Base-by-base conservation (phyloP, 2,888 invertebrate genomes). In the Luffia ferchaultella region DNA sequence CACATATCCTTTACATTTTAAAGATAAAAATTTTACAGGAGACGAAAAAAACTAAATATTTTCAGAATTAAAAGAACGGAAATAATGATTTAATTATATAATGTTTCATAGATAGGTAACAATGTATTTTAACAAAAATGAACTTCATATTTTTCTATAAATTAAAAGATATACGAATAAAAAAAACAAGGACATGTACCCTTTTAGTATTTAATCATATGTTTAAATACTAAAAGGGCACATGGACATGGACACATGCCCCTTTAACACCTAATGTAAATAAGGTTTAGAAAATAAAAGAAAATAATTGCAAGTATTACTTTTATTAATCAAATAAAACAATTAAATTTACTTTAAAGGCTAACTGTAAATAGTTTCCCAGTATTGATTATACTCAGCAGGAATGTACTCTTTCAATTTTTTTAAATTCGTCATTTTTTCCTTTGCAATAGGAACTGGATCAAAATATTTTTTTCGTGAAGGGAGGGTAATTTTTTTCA, bases 161-260 rank as follows among this genome's bases (percentile, higher is more conserved):
- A 50, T 50, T 45, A 50, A 45, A 45, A 45, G 40, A 45, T 30
- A 50, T 18, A 50, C 41, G 19, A 45, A 18, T 45, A 48, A 51
- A 48, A 51, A 51, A 51, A 51, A 30, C 42, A 48, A 40, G 51
- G 45, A 48, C 48, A 51, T 44, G 48, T 51, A 30, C 48, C 51
- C 51, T 48, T 48, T 51, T 51, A 48, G 48, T 51, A 51, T 40
- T 51, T 45, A 51, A 51, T 51, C 48, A 51, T 51, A 43, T 50
- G 19, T 50, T 42, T 48, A 47, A n/a, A n/a, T n/a, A n/a, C n/a
- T n/a, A n/a, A n/a, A n/a, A n/a, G n/a, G n/a, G n/a, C n/a, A n/a
- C n/a, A n/a, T n/a, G n/a, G n/a, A n/a, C n/a, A 43, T 51, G 20
- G 47, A 45, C 43, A 42, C n/a, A n/a, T 16, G 43, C 51, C 46